Evolutionary conservation across 2,797 vertebrate species (phyloP).

Genomic region (Crocidura indochinensis): DNA sequence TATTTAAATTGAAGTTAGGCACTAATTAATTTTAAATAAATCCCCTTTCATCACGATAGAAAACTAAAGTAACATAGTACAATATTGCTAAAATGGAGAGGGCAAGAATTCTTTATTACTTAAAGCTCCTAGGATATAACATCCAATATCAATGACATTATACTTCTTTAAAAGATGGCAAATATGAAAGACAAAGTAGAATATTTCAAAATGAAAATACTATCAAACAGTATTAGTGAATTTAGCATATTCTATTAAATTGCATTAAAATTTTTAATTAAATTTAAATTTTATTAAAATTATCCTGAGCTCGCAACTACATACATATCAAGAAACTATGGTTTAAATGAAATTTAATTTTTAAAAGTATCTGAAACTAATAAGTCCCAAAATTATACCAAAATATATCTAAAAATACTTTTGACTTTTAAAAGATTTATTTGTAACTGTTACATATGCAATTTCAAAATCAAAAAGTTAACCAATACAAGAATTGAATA

Average conservation of each 20-base stretch:
- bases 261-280: slow-evolving; percentile 45
- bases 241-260: slow-evolving; percentile 21
- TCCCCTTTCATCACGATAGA: slow-evolving; percentile 16
- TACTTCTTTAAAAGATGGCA: slow-evolving; percentile 46
- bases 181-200: slow-evolving; percentile 51
- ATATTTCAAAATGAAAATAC: slow-evolving; percentile 17
- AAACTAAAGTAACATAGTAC: slow-evolving; percentile 37
- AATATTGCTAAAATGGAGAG: slow-evolving; percentile 30
- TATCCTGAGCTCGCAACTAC: slow-evolving; percentile 50
- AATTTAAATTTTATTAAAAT: slow-evolving; percentile 49
- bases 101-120: slow-evolving; percentile 42
- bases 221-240: neutral
- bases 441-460: neutral
- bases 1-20: slow-evolving; percentile 49
- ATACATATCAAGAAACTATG: slow-evolving; percentile 11
- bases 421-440: slow-evolving; percentile 61
- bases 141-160: slow-evolving; percentile 37
- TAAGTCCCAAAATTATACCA: no score
- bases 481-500: neutral
- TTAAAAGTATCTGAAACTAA: no score
- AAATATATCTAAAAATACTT: no score
- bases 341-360: slow-evolving; percentile 40
- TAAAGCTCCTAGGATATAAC: slow-evolving; percentile 57
- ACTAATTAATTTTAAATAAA: slow-evolving; percentile 19
- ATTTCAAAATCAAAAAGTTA: neutral